phyloP scores from a whole-genome alignment of 2,888 invertebrate species.

The Unio pictorum region DNA sequence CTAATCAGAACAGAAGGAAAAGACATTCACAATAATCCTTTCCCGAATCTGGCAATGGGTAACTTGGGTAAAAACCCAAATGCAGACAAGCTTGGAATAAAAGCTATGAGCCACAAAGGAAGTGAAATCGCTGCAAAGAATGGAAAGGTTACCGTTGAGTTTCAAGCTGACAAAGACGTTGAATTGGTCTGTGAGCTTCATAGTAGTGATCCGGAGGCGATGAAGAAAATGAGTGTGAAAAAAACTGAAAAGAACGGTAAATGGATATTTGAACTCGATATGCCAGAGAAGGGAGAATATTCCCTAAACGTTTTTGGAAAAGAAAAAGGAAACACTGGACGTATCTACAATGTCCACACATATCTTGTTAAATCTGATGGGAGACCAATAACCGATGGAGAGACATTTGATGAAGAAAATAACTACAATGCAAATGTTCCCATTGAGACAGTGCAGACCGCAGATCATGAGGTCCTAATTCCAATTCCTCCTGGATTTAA shows the following conservation, averaged over 20 bases:
- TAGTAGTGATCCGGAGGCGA: slow-evolving; percentile 50
- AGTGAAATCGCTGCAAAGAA: slow-evolving; percentile 49
- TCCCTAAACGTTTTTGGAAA: slow-evolving; percentile 64
- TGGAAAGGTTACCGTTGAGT: slow-evolving; percentile 49
- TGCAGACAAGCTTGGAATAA: slow-evolving; percentile 51
- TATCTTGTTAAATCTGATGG: slow-evolving; percentile 61
- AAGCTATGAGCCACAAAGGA: slow-evolving; percentile 50
- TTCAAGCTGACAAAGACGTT: slow-evolving; percentile 52
- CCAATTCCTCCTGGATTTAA: slow-evolving; percentile 55
- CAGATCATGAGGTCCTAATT: slow-evolving; percentile 58
- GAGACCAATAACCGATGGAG: slow-evolving; percentile 29
- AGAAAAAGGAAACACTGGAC: slow-evolving; percentile 45
- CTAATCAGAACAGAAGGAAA: slow-evolving; percentile 56
- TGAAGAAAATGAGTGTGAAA: slow-evolving; percentile 44
- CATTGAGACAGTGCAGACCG: slow-evolving; percentile 60
- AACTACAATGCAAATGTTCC: slow-evolving; percentile 39
- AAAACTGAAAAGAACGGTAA: slow-evolving; percentile 46
- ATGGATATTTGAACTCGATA: slow-evolving; percentile 61
- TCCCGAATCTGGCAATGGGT: slow-evolving; percentile 62
- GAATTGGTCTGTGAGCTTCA: slow-evolving; percentile 64
- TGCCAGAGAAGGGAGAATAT: slow-evolving; percentile 63
- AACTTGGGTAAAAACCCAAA: slow-evolving; percentile 49
- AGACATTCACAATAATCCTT: slow-evolving; percentile 47
- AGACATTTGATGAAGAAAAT: slow-evolving; percentile 32
- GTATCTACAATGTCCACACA: slow-evolving; percentile 58